phyloP scores from a whole-genome alignment of 1,140 invertebrate genomes.

The Drosophila tropicalis region DNA sequence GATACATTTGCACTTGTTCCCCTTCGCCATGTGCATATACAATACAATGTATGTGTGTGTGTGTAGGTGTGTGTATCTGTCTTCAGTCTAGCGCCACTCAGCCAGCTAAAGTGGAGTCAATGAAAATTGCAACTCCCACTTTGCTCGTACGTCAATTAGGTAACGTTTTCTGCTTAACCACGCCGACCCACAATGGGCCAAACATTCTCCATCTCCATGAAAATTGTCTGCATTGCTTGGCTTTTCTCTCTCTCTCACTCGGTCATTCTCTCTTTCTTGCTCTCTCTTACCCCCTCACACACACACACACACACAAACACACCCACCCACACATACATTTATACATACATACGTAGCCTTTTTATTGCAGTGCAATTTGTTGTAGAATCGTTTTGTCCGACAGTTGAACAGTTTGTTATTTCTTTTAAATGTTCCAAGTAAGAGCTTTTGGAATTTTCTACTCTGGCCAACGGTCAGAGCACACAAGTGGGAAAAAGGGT shows the following conservation, averaged over 20 bases:
- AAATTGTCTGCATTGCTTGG: conserved; percentile 50
- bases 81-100: conserved; percentile 43
- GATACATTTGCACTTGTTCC: conserved; percentile 26
- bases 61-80: conserved; percentile 35
- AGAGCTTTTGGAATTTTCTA: conserved; percentile 70
- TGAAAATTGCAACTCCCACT: conserved; percentile 83
- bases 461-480: conserved; percentile 56
- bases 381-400: conserved; percentile 83
- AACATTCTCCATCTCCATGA: conserved; percentile 21
- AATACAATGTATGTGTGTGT: background rate
- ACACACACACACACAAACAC: conserved; percentile 26
- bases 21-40: conserved; percentile 9
- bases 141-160: conserved; percentile 83
- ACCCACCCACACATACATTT: conserved; percentile 23
- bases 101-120: conserved; percentile 80
- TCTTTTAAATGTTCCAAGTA: conserved; percentile 79
- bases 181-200: conserved; percentile 8
- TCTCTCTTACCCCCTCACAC: conserved; percentile 16
- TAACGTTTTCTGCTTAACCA: conserved; percentile 43
- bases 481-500: conserved; percentile 28
- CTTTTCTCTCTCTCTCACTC: conserved; percentile 10
- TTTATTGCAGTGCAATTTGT: conserved; percentile 83
- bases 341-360: conserved; percentile 25
- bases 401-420: conserved; percentile 82
- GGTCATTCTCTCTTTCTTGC: conserved; percentile 12